A percentile compares a stretch with the other conserved stretches of the same genome.
Conservation (phyloP, 2,888 invertebrate genomes). For the Spilosoma lubricipeda region DNA sequence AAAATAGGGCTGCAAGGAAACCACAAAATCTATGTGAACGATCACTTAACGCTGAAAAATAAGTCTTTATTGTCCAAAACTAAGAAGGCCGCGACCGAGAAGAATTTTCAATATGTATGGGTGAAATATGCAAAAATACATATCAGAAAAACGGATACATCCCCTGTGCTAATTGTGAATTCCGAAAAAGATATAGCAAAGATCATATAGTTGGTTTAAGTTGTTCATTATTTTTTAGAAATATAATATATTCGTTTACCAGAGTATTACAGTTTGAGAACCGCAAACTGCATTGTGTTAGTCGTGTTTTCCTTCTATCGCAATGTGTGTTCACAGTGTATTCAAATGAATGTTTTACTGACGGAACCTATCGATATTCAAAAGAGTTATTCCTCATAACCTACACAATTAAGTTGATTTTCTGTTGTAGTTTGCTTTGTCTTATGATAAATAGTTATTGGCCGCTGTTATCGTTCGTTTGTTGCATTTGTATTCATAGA, state of each 20-base stretch:
- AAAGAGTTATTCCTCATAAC: too few species aligned
- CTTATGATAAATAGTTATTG: too few species aligned
- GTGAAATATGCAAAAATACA: slow-evolving; percentile 26
- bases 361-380: neutral
- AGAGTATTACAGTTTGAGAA: slow-evolving; percentile 6
- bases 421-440: neutral
- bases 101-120: slow-evolving; percentile 28
- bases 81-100: slow-evolving; percentile 21
- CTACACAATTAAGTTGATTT: neutral
- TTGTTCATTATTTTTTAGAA: neutral
- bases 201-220: slow-evolving; percentile 5
- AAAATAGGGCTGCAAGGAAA: slow-evolving; percentile 17
- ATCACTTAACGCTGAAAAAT: slow-evolving; percentile 26
- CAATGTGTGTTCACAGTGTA: neutral
- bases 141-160: slow-evolving; percentile 19
- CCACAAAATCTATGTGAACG: slow-evolving; percentile 28
- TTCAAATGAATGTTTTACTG: neutral
- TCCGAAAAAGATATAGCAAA: slow-evolving; percentile 27
- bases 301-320: neutral
- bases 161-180: slow-evolving; percentile 22
- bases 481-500: too few species aligned
- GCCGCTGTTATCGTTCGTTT: too few species aligned
- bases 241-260: neutral
- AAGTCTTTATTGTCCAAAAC: slow-evolving; percentile 24
- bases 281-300: neutral